phyloP scores from a whole-genome alignment of 2,113 vertebrate species.

The Telmatochromis bifrenatus region DNA sequence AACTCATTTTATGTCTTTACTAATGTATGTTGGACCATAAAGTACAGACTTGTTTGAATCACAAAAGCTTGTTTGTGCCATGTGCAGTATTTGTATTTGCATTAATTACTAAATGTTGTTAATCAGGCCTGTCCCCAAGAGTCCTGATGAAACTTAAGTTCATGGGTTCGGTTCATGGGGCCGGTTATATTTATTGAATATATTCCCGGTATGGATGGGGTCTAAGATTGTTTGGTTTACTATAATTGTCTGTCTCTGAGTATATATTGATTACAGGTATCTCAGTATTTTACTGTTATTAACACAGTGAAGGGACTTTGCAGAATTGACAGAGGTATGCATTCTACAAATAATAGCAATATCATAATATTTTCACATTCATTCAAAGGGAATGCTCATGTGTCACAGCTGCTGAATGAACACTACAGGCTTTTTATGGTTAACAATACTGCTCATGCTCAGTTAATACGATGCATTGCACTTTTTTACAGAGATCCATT shows the following conservation, averaged over 20 bases:
- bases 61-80: background rate
- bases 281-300: background rate
- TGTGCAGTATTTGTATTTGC: background rate
- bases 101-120: background rate
- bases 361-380: background rate
- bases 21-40: background rate
- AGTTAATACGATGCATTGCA: background rate
- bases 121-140: background rate
- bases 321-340: background rate
- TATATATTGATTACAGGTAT: background rate
- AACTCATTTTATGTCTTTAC: background rate
- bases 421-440: conserved; percentile 1
- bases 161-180: background rate
- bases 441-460: background rate
- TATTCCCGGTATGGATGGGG: background rate
- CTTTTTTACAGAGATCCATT: background rate
- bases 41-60: background rate
- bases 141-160: background rate
- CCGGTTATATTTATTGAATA: background rate
- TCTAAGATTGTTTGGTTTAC: background rate
- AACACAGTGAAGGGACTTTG: background rate
- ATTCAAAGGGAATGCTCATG: background rate
- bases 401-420: conserved; percentile 43
- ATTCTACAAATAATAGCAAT: background rate
- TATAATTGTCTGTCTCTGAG: background rate